Evolutionary conservation across 2,797 vertebrate species (phyloP).

Genomic region (Anguilla anguilla): DNA sequence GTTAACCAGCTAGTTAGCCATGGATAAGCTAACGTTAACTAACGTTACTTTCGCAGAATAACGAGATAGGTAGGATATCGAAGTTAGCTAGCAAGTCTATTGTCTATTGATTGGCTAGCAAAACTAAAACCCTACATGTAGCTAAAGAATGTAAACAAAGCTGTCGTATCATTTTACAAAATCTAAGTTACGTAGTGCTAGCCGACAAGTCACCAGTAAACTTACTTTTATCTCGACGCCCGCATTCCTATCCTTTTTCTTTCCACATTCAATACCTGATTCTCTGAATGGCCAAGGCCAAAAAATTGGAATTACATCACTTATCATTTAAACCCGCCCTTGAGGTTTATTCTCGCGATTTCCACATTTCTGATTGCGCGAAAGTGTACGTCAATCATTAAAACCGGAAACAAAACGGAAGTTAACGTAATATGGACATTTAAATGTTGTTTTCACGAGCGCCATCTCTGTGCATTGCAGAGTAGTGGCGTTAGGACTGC

Average conservation of each 20-base stretch:
- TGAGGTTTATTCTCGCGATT: not conserved
- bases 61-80: not conserved
- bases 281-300: not conserved
- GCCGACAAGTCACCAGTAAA: not conserved
- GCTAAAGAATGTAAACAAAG: not conserved
- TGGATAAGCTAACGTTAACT: not conserved
- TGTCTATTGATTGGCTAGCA: not conserved
- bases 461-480: not conserved
- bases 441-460: not conserved
- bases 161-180: not conserved
- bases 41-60: not conserved
- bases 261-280: not conserved
- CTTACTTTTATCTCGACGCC: conserved; percentile 29
- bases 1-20: not conserved
- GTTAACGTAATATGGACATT: not conserved
- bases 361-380: not conserved
- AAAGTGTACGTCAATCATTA: conserved; percentile 5
- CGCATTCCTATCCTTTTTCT: conserved; percentile 39
- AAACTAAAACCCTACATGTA: not conserved
- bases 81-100: not conserved
- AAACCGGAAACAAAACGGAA: not conserved
- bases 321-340: conserved; percentile 4
- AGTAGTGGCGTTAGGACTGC: not conserved
- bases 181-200: not conserved
- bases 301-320: conserved; percentile 9